These are phyloP conservation scores for Drosophila insularis DNA, from an alignment of 1,140 invertebrate species.

Conservation along the genomic window DNA sequence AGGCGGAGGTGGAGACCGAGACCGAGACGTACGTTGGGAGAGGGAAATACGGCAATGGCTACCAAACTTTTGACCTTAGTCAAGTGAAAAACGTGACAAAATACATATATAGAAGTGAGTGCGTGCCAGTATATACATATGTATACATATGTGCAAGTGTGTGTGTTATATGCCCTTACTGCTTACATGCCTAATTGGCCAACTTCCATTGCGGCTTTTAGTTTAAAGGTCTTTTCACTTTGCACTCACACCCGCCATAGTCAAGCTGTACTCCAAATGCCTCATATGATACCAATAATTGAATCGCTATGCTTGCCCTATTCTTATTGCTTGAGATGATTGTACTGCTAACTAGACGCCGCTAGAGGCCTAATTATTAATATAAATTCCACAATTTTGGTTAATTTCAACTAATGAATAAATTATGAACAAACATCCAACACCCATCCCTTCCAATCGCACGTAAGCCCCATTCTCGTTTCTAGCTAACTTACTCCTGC, in stretches of 20 bases:
- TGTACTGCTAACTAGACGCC: too few relatives aligned
- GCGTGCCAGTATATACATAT: constrained; percentile 20
- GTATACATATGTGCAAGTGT: constrained; percentile 12
- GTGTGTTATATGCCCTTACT: constrained; percentile 14
- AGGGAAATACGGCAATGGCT: constrained; percentile 18
- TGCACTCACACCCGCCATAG: neutral
- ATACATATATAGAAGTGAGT: constrained; percentile 28
- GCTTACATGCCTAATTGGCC: constrained; percentile 52
- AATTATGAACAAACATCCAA: constrained; percentile 37
- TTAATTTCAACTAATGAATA: constrained; percentile 60
- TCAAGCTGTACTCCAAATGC: neutral
- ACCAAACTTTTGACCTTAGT: constrained; percentile 75
- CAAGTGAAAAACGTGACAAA: constrained; percentile 71
- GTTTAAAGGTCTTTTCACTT: constrained; percentile 29
- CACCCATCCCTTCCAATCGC: constrained; percentile 14
- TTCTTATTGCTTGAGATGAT: too few relatives aligned
- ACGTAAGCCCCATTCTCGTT: neutral
- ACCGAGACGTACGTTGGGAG: neutral
- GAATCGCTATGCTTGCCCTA: neutral
- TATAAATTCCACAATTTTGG: constrained; percentile 56
- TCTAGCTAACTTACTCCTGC: neutral
- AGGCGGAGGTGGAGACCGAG: neutral
- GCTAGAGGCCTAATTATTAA: constrained; percentile 40
- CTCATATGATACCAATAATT: neutral
- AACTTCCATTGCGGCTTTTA: constrained; percentile 30